Base-by-base conservation (phyloP, 2,797 vertebrate genomes). In the Sciurus carolinensis region DNA sequence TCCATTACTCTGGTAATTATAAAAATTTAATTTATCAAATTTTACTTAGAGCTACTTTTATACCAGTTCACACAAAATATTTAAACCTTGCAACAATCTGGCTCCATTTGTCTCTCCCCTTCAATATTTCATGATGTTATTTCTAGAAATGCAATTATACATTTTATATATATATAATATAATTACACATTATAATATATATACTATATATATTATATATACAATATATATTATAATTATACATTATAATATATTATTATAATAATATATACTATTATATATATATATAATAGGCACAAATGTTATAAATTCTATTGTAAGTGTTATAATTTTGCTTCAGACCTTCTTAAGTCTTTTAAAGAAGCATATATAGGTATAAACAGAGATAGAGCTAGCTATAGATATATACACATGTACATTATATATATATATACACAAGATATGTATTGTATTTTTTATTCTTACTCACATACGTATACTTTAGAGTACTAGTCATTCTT, bases 371-470 rank as follows among this genome's bases (percentile, higher is more conserved):
- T 2, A 47, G 14, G 44, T 22, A 26, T 1, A 50, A 59, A 59
- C 10, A 62, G 59, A 62, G 24, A 62, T 26, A 62, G 9, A 24
- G 24, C 3, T 26, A 62, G 50, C 47, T 11, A 57, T 67, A 50
- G n/a, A 36, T 22, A 13, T n/a, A 54, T 36, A 14, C 2, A 59
- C 18, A 4, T 13, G 7, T 0, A 36, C 2, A 11, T 3, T 39
- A 39, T 39, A 39, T 47, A 26, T 47, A 26, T 24, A 44, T 47
- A 30, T 26, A 76, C 18, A 39, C 20, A 36, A n/a, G 22, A n/a
- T 44, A 36, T 33, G 47, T 57, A 36, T 66, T 52, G 30, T 75
- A 36, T 69, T n/a, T 50, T 50, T 50, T 59, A 91, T 50, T 54
- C 14, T n/a, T 89, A 59, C 75, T 42, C 47, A 79, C 42, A 30